phyloP scores from a whole-genome alignment of 2,797 vertebrate genomes.

The Australoheros facetus region DNA sequence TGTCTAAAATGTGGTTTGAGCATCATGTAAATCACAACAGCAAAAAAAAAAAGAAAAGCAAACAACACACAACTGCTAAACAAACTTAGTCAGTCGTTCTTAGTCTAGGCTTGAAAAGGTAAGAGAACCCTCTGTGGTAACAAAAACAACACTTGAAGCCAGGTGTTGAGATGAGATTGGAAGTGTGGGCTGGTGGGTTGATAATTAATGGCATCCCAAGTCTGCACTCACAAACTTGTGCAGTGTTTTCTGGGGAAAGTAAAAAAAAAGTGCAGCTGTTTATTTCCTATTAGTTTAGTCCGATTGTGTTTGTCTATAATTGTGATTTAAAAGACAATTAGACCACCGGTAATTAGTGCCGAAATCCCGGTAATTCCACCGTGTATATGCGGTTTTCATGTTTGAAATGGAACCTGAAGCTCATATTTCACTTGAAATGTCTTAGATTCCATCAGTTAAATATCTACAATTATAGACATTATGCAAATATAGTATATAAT shows the following conservation, averaged over 20 bases:
- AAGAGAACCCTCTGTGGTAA: neutral
- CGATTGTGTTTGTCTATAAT: neutral
- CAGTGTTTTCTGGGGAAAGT: neutral
- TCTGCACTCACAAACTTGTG: neutral
- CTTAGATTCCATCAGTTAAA: neutral
- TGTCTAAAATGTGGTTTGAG: neutral
- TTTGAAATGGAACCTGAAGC: neutral
- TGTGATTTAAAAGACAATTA: neutral
- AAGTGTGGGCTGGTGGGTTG: neutral
- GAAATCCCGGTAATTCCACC: neutral
- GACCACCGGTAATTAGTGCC: neutral
- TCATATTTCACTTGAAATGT: neutral
- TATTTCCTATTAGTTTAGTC: conserved; percentile 3
- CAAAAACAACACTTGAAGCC: neutral
- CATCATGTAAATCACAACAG: neutral
- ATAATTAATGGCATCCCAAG: neutral
- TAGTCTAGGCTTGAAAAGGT: neutral
- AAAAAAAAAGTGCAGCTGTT: neutral
- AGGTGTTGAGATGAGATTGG: conserved; percentile 9
- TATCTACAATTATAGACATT: rapidly evolving
- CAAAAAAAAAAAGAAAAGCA: neutral
- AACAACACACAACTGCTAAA: neutral
- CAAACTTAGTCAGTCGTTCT: neutral
- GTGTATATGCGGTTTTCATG: neutral
- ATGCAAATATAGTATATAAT: neutral